A percentile compares a stretch with the other conserved stretches of the same genome.
These are phyloP conservation scores for Endotricha flammealis DNA, from an alignment of 2,888 invertebrate genomes.

Conservation along the genomic window DNA sequence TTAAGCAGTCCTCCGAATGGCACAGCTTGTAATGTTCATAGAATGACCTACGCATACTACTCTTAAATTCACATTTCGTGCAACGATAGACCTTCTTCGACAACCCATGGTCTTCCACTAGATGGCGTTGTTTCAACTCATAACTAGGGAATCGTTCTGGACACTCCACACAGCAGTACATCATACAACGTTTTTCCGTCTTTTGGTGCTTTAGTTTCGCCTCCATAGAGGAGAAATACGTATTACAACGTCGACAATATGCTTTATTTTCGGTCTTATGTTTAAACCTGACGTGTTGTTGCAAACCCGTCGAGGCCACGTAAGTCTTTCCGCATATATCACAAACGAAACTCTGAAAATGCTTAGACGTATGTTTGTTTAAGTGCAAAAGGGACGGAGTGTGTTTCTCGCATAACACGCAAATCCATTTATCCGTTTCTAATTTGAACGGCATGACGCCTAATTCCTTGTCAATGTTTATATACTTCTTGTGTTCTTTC, in stretches of 20 bases:
- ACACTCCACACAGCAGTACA: constrained; percentile 23
- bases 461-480: constrained; percentile 24
- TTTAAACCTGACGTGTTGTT: constrained; percentile 27
- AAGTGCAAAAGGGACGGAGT: constrained; percentile 29
- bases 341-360: constrained; percentile 39
- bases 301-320: constrained; percentile 27
- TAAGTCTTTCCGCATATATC: constrained; percentile 40
- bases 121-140: constrained; percentile 23
- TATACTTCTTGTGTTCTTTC: constrained; percentile 22
- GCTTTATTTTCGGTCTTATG: constrained; percentile 17
- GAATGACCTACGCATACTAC: constrained; percentile 18
- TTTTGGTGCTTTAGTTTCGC: constrained; percentile 26
- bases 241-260: constrained; percentile 21
- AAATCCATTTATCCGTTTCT: constrained; percentile 27
- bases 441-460: constrained; percentile 34
- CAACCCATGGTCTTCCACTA: constrained; percentile 23
- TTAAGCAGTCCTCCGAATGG: constrained; percentile 23
- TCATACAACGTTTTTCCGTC: constrained; percentile 21
- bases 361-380: constrained; percentile 31
- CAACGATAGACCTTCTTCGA: constrained; percentile 21
- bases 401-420: constrained; percentile 31
- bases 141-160: constrained; percentile 23
- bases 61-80: constrained; percentile 23
- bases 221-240: constrained; percentile 20
- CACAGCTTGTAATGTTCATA: constrained; percentile 24